These are phyloP conservation scores for Phaenicophaeus curvirostris DNA, from an alignment of 2,797 vertebrate species.

Conservation along the genomic window DNA sequence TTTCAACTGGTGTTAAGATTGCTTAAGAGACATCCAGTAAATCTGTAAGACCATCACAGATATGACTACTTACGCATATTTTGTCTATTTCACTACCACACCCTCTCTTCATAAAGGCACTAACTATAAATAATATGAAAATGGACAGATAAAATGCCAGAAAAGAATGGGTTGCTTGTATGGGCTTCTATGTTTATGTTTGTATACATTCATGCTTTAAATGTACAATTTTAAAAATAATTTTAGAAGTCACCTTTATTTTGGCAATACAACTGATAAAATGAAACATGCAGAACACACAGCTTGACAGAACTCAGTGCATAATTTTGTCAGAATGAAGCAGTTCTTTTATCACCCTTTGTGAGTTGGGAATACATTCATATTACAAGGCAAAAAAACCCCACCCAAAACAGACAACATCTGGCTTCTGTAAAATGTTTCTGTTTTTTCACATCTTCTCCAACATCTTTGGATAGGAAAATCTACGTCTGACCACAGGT, in stretches of 20 bases:
- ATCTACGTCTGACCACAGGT: conserved; percentile 46
- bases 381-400: conserved; percentile 11
- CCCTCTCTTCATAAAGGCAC: conserved; percentile 71
- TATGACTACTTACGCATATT: conserved; percentile 60
- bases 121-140: conserved; percentile 67
- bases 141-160: conserved; percentile 14
- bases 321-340: conserved; percentile 68
- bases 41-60: conserved; percentile 57
- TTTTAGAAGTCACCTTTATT: conserved; percentile 55
- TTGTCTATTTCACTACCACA: conserved; percentile 58
- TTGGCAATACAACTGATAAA: conserved; percentile 68
- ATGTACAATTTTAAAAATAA: conserved; percentile 54
- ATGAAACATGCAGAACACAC: conserved; percentile 71
- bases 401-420: not conserved
- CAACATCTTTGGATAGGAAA: conserved; percentile 68
- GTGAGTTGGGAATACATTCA: conserved; percentile 66
- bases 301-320: conserved; percentile 66
- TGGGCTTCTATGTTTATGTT: conserved; percentile 27
- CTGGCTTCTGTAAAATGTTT: conserved; percentile 26
- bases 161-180: not conserved
- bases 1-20: conserved; percentile 32
- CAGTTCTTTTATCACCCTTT: conserved; percentile 42
- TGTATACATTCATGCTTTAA: conserved; percentile 69
- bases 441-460: conserved; percentile 46
- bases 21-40: conserved; percentile 52